These are phyloP conservation scores for Dolichomitus sp. DNA, from an alignment of 2,888 invertebrate genomes.

Conservation along the genomic window DNA sequence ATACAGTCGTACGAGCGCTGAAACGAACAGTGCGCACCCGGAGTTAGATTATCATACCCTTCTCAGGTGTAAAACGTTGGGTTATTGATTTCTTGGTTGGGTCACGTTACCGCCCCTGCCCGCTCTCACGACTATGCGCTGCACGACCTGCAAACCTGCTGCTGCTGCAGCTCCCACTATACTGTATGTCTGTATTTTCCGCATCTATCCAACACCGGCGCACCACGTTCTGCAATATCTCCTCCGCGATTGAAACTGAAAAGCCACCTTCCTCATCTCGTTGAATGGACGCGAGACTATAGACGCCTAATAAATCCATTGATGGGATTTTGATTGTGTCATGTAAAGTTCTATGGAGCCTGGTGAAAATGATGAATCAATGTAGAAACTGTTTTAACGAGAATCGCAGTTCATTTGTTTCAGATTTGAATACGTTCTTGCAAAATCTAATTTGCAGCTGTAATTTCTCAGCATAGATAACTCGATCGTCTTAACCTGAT, in stretches of 20 bases:
- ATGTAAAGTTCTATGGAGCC: background rate
- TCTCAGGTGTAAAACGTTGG: conserved; percentile 74
- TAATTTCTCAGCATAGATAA: background rate
- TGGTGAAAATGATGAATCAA: background rate
- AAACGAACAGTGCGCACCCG: conserved; percentile 59
- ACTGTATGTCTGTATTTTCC: conserved; percentile 37
- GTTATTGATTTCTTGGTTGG: conserved; percentile 77
- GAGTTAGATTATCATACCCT: conserved; percentile 69
- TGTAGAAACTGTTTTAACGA: background rate
- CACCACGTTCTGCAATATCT: conserved; percentile 16
- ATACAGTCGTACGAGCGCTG: conserved; percentile 21
- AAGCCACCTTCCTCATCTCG: background rate
- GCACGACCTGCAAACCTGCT: conserved; percentile 68
- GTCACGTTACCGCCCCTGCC: conserved; percentile 71
- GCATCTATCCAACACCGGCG: conserved; percentile 23
- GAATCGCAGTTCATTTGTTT: background rate
- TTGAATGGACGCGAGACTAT: conserved; percentile 15
- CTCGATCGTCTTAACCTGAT: background rate
- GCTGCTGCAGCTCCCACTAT: conserved; percentile 34
- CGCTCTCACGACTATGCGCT: conserved; percentile 46
- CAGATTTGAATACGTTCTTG: background rate
- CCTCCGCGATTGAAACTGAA: conserved; percentile 21
- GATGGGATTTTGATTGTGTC: conserved; percentile 14
- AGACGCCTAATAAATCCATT: conserved; percentile 15
- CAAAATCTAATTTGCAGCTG: background rate